Evolutionary conservation across 2,113 vertebrate species (phyloP).

Genomic region (Willisornis vidua): DNA sequence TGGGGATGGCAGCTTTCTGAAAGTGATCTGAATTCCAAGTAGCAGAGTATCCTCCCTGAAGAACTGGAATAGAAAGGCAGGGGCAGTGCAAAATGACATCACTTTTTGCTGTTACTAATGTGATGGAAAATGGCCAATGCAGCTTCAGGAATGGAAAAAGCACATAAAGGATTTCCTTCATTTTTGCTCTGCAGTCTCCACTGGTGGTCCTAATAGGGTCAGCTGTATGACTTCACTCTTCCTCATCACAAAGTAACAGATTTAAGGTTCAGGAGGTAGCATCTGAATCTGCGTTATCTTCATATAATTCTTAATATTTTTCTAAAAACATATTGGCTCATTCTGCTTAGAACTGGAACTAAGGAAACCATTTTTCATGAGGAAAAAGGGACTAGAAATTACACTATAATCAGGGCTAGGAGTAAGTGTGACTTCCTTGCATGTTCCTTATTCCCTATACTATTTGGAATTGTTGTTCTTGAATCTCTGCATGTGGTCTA

Average conservation of each 20-base stretch:
- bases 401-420: not conserved
- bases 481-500: not conserved
- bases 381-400: not conserved
- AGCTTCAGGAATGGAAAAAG: slow-evolving; percentile 18
- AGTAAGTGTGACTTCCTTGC: not conserved
- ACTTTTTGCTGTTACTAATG: not conserved
- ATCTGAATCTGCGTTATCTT: not conserved
- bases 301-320: not conserved
- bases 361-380: not conserved
- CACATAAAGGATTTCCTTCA: not conserved
- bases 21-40: not conserved
- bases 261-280: not conserved
- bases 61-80: not conserved
- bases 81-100: not conserved
- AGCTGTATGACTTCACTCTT: not conserved
- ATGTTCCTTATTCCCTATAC: not conserved
- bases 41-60: not conserved
- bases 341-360: not conserved
- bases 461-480: not conserved
- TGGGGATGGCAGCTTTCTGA: not conserved
- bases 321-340: rapidly evolving
- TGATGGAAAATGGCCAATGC: not conserved
- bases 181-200: not conserved
- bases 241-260: not conserved
- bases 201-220: not conserved